Percentiles rank a stretch among this genome's conserved stretches.
phyloP scores from a whole-genome alignment of 2,888 invertebrate species.

The Venustoraphidia nigricollis region DNA sequence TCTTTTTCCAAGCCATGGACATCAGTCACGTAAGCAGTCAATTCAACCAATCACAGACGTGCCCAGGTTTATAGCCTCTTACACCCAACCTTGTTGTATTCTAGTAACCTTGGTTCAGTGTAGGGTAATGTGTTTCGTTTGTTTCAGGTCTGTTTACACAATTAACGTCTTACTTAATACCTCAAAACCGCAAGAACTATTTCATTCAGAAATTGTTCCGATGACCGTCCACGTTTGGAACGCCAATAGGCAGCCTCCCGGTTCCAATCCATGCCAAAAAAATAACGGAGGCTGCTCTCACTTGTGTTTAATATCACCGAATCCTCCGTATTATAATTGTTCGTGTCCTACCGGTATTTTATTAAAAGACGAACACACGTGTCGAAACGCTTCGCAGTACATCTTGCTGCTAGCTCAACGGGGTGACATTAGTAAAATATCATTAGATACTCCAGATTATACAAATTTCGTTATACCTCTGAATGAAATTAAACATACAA shows the following conservation, averaged over 20 bases:
- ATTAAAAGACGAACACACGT: slow-evolving; percentile 39
- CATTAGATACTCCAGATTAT: slow-evolving; percentile 76
- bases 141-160: slow-evolving; percentile 44
- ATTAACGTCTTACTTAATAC: slow-evolving; percentile 38
- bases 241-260: slow-evolving; percentile 42
- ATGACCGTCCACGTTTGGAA: slow-evolving; percentile 80
- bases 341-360: slow-evolving; percentile 74
- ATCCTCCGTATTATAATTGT: slow-evolving; percentile 54
- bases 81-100: no score
- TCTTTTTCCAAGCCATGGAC: no score
- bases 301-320: slow-evolving; percentile 62
- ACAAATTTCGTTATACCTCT: slow-evolving; percentile 45
- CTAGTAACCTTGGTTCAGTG: no score
- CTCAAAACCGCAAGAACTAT: slow-evolving; percentile 38
- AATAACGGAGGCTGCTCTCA: slow-evolving; percentile 81
- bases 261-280: slow-evolving; percentile 50
- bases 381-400: slow-evolving; percentile 64
- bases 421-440: slow-evolving; percentile 67
- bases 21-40: no score
- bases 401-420: slow-evolving; percentile 68
- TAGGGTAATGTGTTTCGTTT: slow-evolving; percentile 4
- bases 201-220: slow-evolving; percentile 53
- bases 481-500: slow-evolving; percentile 63
- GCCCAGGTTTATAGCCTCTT: no score
- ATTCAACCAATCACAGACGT: no score